Base-by-base conservation (phyloP, 2,113 vertebrate species). In the Myotis yumanensis region DNA sequence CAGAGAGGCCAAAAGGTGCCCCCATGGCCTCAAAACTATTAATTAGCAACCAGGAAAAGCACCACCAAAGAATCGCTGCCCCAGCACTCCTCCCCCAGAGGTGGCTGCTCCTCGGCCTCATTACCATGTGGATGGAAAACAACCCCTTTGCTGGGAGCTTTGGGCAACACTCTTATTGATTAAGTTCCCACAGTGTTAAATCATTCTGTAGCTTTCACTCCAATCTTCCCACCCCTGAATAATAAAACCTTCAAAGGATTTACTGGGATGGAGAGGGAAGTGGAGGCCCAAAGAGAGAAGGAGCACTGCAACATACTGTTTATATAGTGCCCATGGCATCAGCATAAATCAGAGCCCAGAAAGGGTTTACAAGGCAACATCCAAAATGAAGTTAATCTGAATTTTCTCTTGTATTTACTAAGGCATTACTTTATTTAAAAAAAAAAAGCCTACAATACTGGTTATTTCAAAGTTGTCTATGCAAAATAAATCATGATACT, bases 61-160 rank as follows among this genome's bases (percentile, higher is more conserved):
- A 97, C 94, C 97, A 97, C 96, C 96, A 97, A 92, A 97, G 95
- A 98, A 97, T 97, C 96, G 77, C 93, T 95, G 96, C 91, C 97
- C 97, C 96, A 97, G 97, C 96, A 94, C 97, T 98, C 95, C 97
- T 98, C 89, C 98, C 98, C 98, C 97, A 98, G 98, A 98, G 98
- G 98, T 97, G 98, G 98, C 98, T 98, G 98, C 97, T 97, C 96
- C 97, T 89, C 97, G 97, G 98, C 97, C 98, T 98, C 98, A 98
- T 98, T 98, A 98, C 98, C 98, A 98, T 98, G 97, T 98, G 98
- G 98, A 98, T 97, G 97, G 98, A 98, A 98, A 98, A 98, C 98
- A 98, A 97, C 96, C 96, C 97, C 98, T 98, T 98, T 97, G 97
- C 97, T 95, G 98, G 98, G 98, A 98, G 98, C 97, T 98, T 90